A percentile compares a stretch with the other conserved stretches of the same genome.
Conservation (phyloP, 2,113 vertebrate species). For the Corythornis cristatus region DNA sequence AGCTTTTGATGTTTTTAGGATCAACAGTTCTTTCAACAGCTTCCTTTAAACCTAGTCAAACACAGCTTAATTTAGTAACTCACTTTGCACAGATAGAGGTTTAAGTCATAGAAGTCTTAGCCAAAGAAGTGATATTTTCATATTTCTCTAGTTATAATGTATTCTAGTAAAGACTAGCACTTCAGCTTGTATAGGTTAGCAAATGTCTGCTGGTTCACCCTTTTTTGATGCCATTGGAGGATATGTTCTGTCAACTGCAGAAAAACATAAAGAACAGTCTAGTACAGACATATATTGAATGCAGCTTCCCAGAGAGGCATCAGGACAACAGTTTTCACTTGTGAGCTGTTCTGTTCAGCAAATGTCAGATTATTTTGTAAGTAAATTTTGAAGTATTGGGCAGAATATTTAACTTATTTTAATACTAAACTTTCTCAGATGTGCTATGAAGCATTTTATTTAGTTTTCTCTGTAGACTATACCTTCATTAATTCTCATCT, state of each 20-base stretch:
- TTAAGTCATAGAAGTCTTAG: neutral
- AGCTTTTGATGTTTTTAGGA: conserved; percentile 10
- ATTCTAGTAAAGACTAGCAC: neutral
- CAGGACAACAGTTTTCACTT: neutral
- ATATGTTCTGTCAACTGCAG: neutral
- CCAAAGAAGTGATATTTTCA: neutral
- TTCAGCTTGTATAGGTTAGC: neutral
- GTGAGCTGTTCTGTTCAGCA: neutral
- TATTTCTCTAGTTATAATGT: neutral
- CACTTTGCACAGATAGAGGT: neutral
- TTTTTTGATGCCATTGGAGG: neutral
- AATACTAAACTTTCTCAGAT: neutral
- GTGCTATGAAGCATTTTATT: neutral
- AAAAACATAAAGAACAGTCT: neutral
- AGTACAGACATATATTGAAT: neutral
- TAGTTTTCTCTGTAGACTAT: neutral
- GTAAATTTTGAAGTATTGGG: neutral
- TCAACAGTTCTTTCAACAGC: conserved; percentile 29
- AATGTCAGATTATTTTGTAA: neutral
- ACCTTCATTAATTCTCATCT: neutral
- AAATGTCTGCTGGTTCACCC: neutral
- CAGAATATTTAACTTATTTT: neutral
- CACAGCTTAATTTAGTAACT: neutral
- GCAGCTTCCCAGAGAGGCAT: neutral
- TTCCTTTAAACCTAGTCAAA: neutral